phyloP scores from a whole-genome alignment of 2,888 invertebrate genomes.

The Mongoloraphidia duomilia region DNA sequence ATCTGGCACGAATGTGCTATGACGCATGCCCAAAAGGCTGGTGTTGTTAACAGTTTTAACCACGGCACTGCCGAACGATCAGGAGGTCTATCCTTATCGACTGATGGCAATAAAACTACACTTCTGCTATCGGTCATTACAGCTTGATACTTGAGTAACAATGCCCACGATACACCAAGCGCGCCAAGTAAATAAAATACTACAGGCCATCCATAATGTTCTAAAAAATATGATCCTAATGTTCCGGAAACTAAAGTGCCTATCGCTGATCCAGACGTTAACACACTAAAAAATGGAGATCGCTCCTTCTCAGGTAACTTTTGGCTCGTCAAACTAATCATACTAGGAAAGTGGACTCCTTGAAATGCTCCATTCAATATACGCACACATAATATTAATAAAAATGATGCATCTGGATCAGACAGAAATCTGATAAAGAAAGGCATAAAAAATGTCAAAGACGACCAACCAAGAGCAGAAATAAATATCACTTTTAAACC shows the following conservation, averaged over 20 bases:
- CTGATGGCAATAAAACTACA: conserved; percentile 15
- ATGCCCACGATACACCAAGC: conserved; percentile 5
- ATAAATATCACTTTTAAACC: conserved; percentile 48
- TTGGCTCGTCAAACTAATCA: conserved; percentile 52
- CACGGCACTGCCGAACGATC: conserved; percentile 37
- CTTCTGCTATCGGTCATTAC: conserved; percentile 9
- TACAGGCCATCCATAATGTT: conserved; percentile 47
- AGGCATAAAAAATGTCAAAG: conserved; percentile 39
- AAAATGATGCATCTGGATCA: conserved; percentile 32
- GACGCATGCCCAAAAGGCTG: conserved; percentile 55
- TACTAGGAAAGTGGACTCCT: conserved; percentile 51
- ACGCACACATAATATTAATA: conserved; percentile 41
- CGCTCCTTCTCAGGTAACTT: conserved; percentile 47
- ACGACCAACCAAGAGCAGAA: conserved; percentile 43
- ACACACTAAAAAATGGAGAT: conserved; percentile 48
- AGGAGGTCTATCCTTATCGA: conserved; percentile 11
- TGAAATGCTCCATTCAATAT: conserved; percentile 51
- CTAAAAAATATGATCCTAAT: conserved; percentile 48
- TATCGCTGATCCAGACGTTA: conserved; percentile 44
- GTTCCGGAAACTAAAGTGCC: conserved; percentile 52
- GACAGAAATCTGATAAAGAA: conserved; percentile 33
- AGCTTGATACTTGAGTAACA: conserved; percentile 13
- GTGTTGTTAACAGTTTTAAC: conserved; percentile 38
- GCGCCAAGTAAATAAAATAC: conserved; percentile 47
- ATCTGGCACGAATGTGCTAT: conserved; percentile 56